Base-by-base conservation (phyloP, 2,113 vertebrate genomes). In the Rattus norvegicus region DNA sequence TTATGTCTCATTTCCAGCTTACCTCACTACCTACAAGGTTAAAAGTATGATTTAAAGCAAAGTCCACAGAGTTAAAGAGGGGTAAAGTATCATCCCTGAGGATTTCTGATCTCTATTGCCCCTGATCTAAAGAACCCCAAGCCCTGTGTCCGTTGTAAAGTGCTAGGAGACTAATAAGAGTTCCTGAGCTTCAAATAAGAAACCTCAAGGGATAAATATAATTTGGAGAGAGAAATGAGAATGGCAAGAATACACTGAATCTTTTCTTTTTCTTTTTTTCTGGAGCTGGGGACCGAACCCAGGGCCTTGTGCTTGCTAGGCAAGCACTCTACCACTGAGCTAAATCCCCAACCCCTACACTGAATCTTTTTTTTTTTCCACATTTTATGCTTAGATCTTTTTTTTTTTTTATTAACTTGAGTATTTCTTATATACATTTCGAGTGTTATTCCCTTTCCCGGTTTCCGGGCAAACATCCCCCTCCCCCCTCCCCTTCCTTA, bases 111-210 rank as follows among this genome's bases (percentile, higher is more conserved):
- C 26, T 79, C 12, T 16, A 72, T 86, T 43, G 43, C n/a, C 36
- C 56, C 63, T 93, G 20, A 20, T 63, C 59, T 84, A 69, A 92
- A 39, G 43, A 7, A 54, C 52, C 52, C 52, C 52, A 54, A 54
- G 20, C 5, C 61, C 20, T 39, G 3, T 16, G 8, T 63, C 52
- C 1, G 28, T 87, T 85, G 84, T 91, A 5, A 39, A 61, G 65
- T 52, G 20, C 33, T 65, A 22, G 63, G n/a, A 70, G 9, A 59
- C 75, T 89, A 54, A 70, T 49, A 79, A 43, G 43, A 43, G 8
- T 89, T 88, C 65, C 28, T 65, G 52, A 88, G 59, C 28, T 84
- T 95, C 54, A 84, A 59, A 30, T 84, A 91, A 81, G 84, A 33
- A 30, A 85, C 5, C 5, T 47, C 72, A 24, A 94, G 94, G 10